These are phyloP conservation scores for Pelosia muscerda DNA, from an alignment of 2,888 invertebrate species.

Conservation along the genomic window DNA sequence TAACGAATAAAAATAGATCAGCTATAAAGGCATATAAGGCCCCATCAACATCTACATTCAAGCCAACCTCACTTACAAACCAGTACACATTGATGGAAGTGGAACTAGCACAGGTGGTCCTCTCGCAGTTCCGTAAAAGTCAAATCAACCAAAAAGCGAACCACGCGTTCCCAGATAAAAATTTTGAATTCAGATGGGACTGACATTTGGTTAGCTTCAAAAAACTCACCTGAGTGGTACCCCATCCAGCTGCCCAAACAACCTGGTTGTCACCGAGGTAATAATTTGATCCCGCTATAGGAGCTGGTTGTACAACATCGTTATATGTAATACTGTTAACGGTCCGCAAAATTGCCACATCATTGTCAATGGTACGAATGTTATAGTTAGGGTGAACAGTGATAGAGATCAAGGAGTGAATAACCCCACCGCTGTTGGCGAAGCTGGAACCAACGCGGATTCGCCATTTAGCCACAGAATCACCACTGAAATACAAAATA, in stretches of 20 bases:
- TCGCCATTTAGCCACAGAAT: conserved; percentile 54
- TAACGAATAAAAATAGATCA: too few species aligned
- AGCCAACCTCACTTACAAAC: not conserved
- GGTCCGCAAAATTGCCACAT: conserved; percentile 65
- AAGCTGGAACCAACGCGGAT: conserved; percentile 63
- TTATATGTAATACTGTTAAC: conserved; percentile 43
- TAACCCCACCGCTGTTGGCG: conserved; percentile 63
- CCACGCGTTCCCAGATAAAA: not conserved
- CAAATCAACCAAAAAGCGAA: not conserved
- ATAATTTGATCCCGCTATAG: conserved; percentile 59
- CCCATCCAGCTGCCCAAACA: conserved; percentile 76
- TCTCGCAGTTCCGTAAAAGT: not conserved
- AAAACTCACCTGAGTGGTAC: conserved; percentile 60
- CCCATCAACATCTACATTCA: not conserved
- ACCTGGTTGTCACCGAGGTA: conserved; percentile 56
- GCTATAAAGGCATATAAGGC: not conserved
- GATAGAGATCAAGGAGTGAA: conserved; percentile 41
- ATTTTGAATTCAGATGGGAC: too few species aligned
- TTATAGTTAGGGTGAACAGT: conserved; percentile 66
- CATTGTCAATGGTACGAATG: conserved; percentile 51
- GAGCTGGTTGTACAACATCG: conserved; percentile 47
- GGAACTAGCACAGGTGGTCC: too few species aligned
- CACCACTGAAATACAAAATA: conserved; percentile 49
- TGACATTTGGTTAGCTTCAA: not conserved
- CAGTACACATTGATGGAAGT: too few species aligned